These are phyloP conservation scores for Cirrhinus mrigala DNA, from an alignment of 2,797 vertebrate species.

Conservation along the genomic window DNA sequence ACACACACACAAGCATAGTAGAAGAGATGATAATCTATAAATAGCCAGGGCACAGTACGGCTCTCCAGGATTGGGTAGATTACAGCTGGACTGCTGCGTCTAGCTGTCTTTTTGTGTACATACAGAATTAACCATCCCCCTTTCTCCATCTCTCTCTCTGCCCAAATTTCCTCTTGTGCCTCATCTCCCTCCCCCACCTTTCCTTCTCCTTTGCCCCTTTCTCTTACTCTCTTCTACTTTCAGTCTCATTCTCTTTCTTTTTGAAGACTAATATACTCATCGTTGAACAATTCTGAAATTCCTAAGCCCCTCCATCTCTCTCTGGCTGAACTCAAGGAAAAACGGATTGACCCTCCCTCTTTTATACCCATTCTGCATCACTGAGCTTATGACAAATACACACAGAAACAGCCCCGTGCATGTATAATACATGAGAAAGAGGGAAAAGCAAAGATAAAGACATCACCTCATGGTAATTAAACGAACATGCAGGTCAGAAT, in stretches of 20 bases:
- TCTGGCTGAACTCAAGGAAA: slow-evolving; percentile 67
- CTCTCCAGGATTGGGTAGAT: slow-evolving; percentile 64
- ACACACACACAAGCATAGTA: slow-evolving; percentile 12
- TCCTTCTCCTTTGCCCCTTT: slow-evolving; percentile 7
- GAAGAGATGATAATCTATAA: slow-evolving; percentile 65
- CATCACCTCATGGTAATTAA: slow-evolving; percentile 30
- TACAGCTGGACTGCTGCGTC: slow-evolving; percentile 67
- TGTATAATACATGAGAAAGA: slow-evolving; percentile 56
- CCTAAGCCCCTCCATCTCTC: slow-evolving; percentile 57
- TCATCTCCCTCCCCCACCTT: slow-evolving; percentile 28
- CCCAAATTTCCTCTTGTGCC: slow-evolving; percentile 20
- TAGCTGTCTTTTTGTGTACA: slow-evolving; percentile 56
- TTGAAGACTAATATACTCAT: slow-evolving; percentile 68
- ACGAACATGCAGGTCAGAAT: slow-evolving; percentile 30
- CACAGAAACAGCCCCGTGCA: slow-evolving; percentile 58
- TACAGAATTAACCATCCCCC: slow-evolving; percentile 45
- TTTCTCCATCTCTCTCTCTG: slow-evolving; percentile 11
- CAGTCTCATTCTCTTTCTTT: slow-evolving; percentile 52
- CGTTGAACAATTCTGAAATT: slow-evolving; percentile 68
- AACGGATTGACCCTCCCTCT: slow-evolving; percentile 58
- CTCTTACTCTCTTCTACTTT: slow-evolving; percentile 43
- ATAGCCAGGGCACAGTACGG: slow-evolving; percentile 58
- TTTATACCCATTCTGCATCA: slow-evolving; percentile 57
- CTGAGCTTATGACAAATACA: slow-evolving; percentile 60
- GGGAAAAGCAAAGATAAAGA: not conserved